phyloP scores from a whole-genome alignment of 2,797 vertebrate genomes.

The Ctenosaura bakeri region DNA sequence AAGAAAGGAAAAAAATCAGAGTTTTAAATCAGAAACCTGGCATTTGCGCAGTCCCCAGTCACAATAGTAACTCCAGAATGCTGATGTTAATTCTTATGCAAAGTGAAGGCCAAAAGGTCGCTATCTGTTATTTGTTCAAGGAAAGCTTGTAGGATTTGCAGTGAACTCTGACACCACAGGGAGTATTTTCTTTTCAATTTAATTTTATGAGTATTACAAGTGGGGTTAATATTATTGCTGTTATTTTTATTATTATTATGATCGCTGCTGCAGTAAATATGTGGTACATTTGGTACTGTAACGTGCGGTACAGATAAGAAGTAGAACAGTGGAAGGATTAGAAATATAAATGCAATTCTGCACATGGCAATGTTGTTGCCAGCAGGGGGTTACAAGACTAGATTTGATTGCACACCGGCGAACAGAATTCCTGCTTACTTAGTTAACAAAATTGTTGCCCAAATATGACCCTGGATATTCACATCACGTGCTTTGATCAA shows the following conservation, averaged over 20 bases:
- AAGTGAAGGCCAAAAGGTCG: conserved; percentile 85
- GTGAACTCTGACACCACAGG: conserved; percentile 81
- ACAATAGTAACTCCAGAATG: conserved; percentile 74
- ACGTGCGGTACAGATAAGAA: conserved; percentile 18
- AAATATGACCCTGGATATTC: background rate
- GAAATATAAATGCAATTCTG: conserved; percentile 48
- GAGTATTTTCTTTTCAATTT: conserved; percentile 65
- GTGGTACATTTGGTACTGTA: conserved; percentile 37
- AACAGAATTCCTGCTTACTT: conserved; percentile 1
- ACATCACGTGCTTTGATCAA: background rate
- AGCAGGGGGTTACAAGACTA: background rate
- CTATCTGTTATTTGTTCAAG: conserved; percentile 89
- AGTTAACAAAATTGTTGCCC: conserved; percentile 6
- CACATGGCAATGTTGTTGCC: fast-evolving
- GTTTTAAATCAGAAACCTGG: conserved; percentile 83
- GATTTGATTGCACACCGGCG: background rate
- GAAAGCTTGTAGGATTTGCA: conserved; percentile 81
- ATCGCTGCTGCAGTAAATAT: conserved; percentile 67
- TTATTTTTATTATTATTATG: background rate
- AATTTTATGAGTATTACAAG: background rate
- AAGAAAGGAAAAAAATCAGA: conserved; percentile 58
- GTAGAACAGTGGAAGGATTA: conserved; percentile 59
- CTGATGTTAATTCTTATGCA: conserved; percentile 88
- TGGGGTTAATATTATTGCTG: background rate
- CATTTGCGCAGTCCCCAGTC: conserved; percentile 78